phyloP scores from a whole-genome alignment of 2,888 invertebrate genomes.

The Melitaea athalia region DNA sequence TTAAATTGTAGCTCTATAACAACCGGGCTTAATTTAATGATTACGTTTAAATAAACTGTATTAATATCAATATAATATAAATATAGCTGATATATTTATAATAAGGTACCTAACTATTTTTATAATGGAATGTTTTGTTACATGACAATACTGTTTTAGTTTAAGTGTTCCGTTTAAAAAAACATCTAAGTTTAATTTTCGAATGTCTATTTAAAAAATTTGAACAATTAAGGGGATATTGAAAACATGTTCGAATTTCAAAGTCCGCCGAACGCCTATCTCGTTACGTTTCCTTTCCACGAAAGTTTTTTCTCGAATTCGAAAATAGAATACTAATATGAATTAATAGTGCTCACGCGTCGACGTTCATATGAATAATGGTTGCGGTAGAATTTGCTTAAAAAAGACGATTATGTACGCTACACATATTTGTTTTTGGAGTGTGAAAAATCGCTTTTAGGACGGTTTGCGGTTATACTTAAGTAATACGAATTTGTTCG shows the following conservation, averaged over 20 bases:
- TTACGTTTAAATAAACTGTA: not conserved
- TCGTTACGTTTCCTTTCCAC: slow-evolving; percentile 45
- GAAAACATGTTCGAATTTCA: slow-evolving; percentile 63
- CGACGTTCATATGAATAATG: slow-evolving; percentile 48
- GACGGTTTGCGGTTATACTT: slow-evolving; percentile 72
- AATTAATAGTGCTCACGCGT: slow-evolving; percentile 64
- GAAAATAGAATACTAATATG: slow-evolving; percentile 71
- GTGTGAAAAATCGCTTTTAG: slow-evolving; percentile 78
- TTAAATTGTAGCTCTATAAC: slow-evolving; percentile 42
- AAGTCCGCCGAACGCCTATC: slow-evolving; percentile 52
- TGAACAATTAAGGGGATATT: slow-evolving; percentile 41
- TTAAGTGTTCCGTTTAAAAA: not conserved
- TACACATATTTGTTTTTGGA: slow-evolving; percentile 72
- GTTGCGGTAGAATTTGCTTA: slow-evolving; percentile 44
- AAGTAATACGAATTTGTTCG: slow-evolving; percentile 76
- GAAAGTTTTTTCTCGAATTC: slow-evolving; percentile 42
- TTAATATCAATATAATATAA: not conserved
- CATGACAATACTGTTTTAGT: not conserved
- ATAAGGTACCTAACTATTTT: not conserved
- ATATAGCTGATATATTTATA: not conserved
- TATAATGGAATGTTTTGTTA: not conserved
- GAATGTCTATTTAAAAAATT: slow-evolving; percentile 27
- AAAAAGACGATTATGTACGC: slow-evolving; percentile 61
- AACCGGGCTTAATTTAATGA: slow-evolving; percentile 1
- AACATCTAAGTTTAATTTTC: slow-evolving; percentile 2